Evolutionary conservation across 2,113 vertebrate genomes (phyloP), one percentile per base, ranked within the genome.

Genomic region (Amphilophus citrinellus): DNA sequence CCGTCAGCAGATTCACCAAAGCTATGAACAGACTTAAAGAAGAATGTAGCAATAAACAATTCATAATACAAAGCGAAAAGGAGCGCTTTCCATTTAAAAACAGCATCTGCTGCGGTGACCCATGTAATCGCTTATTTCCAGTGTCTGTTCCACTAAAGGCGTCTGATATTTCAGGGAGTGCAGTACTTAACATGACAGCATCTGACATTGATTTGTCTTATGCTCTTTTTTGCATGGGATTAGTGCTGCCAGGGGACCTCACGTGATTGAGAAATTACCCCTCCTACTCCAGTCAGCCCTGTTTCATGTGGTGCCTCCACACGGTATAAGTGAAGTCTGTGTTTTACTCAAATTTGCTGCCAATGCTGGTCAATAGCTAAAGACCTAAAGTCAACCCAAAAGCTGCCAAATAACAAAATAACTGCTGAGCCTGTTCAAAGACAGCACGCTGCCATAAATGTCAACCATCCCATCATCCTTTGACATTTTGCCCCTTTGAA

Each of bases 391-490:
- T 66, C 63, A 24, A 27, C 63, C 63, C 44, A 0, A 47, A 66
- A n/a, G 39, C 39, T 44, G n/a, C 22, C 35, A 35, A 6, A 35
- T 35, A 35, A 35, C 35, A 35, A 35, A 35, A 35, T 35, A 35
- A 35, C 37, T 24, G n/a, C 22, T 24, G 37, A 39, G n/a, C 13
- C 37, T 24, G 37, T 24, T 44, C 37, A 44, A 37, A 66, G 13
- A 17, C 9, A 66, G 13, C 37, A 24, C 0, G 0, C 63, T 6
- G 39, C 2, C 63, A 47, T 68, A 17, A 0, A 68, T 27, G 63
- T 47, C 24, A 68, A 1, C 0, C 39, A 17, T 68, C 39, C 27
- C 63, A 6, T 10, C 24, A 17, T 66, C 8, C 39, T 47, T 47
- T 27, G 42, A 0, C 8, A 47, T 0, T 18, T 11, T 50, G 15